These are phyloP conservation scores for Trogon melanurus DNA, from an alignment of 2,113 vertebrate genomes.

Conservation along the genomic window DNA sequence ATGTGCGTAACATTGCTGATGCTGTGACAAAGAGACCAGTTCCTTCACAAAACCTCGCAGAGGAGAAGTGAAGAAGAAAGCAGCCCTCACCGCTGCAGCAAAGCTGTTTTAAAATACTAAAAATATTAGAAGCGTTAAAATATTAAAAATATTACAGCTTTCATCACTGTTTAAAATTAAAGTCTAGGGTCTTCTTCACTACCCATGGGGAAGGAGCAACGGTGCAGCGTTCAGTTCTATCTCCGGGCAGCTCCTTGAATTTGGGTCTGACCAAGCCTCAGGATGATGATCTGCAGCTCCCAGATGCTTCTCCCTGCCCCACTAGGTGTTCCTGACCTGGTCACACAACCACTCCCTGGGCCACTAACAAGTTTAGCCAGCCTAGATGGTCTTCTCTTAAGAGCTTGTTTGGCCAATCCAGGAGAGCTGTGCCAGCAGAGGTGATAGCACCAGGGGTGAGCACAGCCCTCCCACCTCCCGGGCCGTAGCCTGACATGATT, in stretches of 20 bases:
- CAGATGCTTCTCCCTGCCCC: neutral
- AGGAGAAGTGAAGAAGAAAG: neutral
- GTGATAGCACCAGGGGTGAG: rapidly evolving
- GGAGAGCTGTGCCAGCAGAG: neutral
- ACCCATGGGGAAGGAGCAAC: neutral
- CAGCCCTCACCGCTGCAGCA: neutral
- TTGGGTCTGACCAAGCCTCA: neutral
- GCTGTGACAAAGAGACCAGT: rapidly evolving
- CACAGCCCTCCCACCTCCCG: neutral
- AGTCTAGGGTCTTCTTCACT: neutral
- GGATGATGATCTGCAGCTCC: neutral
- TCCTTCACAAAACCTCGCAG: neutral
- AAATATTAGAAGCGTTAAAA: neutral
- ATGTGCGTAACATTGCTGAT: rapidly evolving
- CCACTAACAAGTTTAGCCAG: neutral
- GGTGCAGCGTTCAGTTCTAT: rapidly evolving
- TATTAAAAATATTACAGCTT: neutral
- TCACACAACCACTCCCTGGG: neutral
- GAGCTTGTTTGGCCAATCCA: rapidly evolving
- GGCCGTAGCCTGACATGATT: neutral
- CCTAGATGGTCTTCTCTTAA: neutral
- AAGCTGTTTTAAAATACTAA: neutral
- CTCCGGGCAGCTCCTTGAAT: neutral
- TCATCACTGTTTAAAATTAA: neutral
- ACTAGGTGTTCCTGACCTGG: neutral